Evolutionary conservation across 1,140 invertebrate species (phyloP).

Genomic region (Magallana ariakensis): DNA sequence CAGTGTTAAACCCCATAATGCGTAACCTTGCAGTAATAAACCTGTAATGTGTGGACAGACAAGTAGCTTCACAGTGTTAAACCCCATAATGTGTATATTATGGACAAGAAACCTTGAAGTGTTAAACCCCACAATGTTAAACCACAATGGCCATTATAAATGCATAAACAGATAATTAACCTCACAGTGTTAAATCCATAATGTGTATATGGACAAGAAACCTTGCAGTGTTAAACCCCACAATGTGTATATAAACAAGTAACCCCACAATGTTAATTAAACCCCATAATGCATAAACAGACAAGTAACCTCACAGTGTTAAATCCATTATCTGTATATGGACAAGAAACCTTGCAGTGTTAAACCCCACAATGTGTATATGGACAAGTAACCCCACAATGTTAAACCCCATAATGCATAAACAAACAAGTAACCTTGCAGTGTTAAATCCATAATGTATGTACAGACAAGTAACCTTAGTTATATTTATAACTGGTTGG

Average conservation of each 20-base stretch:
- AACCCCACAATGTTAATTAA: not conserved
- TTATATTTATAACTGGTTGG: not conserved
- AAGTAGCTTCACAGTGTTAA: not conserved
- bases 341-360: not conserved
- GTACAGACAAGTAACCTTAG: not conserved
- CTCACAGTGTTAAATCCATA: not conserved
- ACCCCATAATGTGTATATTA: not conserved
- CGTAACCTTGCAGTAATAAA: not conserved
- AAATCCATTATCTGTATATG: not conserved
- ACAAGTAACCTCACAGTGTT: not conserved
- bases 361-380: not conserved
- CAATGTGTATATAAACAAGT: not conserved
- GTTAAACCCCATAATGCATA: not conserved
- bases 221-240: not conserved
- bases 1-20: conserved; percentile 10
- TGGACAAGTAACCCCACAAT: not conserved
- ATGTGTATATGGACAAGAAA: not conserved
- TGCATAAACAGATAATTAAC: not conserved
- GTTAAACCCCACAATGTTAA: not conserved
- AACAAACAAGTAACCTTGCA: not conserved
- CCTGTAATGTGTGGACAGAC: not conserved
- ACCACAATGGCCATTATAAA: not conserved
- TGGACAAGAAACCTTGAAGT: too few species aligned
- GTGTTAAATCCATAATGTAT: not conserved
- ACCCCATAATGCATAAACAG: not conserved